Percentiles rank a stretch among this genome's conserved stretches.
phyloP scores from a whole-genome alignment of 2,888 invertebrate genomes.

The Sceliomorpha sp. region DNA sequence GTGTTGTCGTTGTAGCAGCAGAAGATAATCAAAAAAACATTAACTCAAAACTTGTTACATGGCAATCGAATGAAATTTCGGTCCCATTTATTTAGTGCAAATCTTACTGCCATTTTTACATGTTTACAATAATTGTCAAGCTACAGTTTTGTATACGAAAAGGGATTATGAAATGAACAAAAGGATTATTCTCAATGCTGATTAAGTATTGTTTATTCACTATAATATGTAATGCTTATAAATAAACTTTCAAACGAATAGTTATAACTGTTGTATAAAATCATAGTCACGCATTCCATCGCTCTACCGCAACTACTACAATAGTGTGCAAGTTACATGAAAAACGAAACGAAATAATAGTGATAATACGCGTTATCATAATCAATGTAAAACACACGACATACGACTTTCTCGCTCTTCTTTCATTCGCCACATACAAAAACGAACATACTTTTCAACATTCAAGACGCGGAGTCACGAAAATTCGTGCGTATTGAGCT shows the following conservation, averaged over 20 bases:
- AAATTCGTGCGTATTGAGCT: background rate
- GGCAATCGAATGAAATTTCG: no score
- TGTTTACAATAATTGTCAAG: no score
- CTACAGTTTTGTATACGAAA: no score
- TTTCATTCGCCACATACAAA: background rate
- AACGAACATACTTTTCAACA: background rate
- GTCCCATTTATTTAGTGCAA: no score
- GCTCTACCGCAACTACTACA: background rate
- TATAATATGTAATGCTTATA: constrained; percentile 48
- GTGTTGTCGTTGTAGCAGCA: no score
- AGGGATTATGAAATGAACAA: no score
- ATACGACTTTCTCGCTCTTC: background rate
- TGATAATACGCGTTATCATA: constrained; percentile 1
- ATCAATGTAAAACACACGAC: constrained; percentile 1
- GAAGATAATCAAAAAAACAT: no score
- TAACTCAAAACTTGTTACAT: no score
- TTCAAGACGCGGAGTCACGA: background rate
- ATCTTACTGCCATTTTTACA: no score
- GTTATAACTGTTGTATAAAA: constrained; percentile 44
- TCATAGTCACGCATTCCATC: constrained; percentile 34
- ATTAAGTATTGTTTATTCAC: constrained; percentile 50
- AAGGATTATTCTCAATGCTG: no score
- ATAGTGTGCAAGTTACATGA: constrained; percentile 8
- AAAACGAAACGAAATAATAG: constrained; percentile 2
- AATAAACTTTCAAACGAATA: constrained; percentile 52